Evolutionary conservation across 2,888 invertebrate species (phyloP).

Genomic region (Ennomos quercinarius): DNA sequence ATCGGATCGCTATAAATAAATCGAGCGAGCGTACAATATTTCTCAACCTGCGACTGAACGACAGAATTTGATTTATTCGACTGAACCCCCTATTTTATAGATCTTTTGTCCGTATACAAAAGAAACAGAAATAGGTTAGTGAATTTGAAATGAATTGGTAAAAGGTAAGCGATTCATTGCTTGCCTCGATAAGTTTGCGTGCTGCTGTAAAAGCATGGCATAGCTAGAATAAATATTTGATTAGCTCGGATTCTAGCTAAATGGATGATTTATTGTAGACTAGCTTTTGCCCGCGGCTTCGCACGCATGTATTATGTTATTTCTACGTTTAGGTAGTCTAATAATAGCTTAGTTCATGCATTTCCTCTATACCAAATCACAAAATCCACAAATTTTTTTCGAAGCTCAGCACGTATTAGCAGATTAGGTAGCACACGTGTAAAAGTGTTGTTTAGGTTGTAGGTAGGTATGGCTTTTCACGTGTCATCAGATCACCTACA

Average conservation of each 20-base stretch:
- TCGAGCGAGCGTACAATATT: slow-evolving; percentile 56
- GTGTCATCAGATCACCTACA: no score
- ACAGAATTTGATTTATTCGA: slow-evolving; percentile 65
- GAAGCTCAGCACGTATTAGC: no score
- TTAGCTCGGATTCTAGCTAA: not conserved
- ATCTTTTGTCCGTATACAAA: slow-evolving; percentile 39
- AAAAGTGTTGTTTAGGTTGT: no score
- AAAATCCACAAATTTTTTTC: no score
- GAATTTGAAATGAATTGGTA: slow-evolving; percentile 33
- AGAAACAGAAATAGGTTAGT: slow-evolving; percentile 25
- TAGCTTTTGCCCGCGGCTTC: no score
- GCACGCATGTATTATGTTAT: no score
- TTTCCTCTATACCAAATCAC: no score
- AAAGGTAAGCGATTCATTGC: slow-evolving; percentile 20
- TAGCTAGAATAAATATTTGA: slow-evolving; percentile 7
- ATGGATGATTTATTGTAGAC: no score
- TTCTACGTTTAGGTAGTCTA: no score
- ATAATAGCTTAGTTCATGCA: no score
- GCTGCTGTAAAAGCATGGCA: slow-evolving; percentile 4
- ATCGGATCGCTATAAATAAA: slow-evolving; percentile 63
- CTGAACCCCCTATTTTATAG: slow-evolving; percentile 50
- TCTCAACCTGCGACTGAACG: slow-evolving; percentile 67
- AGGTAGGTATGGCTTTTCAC: no score
- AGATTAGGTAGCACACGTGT: no score
- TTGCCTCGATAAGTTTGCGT: slow-evolving; percentile 14